Base-by-base conservation (phyloP, 2,797 vertebrate genomes). In the Falco biarmicus region DNA sequence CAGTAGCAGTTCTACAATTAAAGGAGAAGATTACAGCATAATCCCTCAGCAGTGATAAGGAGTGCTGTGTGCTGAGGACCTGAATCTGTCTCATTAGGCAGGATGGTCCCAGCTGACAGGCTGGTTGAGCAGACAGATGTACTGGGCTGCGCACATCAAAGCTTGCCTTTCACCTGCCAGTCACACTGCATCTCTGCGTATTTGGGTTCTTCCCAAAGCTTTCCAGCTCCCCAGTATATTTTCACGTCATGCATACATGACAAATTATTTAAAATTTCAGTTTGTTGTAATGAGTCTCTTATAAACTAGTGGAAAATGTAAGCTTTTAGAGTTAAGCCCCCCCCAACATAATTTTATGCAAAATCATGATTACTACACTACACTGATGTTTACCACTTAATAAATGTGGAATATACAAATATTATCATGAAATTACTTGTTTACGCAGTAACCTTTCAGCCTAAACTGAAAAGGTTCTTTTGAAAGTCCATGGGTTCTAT, bases 111-210 rank as follows among this genome's bases (percentile, higher is more conserved):
- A 13, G 74, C 89, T 96, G 97, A 94, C 87, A 84, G 87, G 39
- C 95, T 59, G 80, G 71, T 47, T 79, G 29, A 76, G 85, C 28
- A 59, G 84, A 59, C 69, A 51, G 51, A 47, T 15, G 6, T 86
- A 89, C 86, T 64, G 95, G 87, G 70, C 91, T 94, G 31, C 6
- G 59, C 91, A 95, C 87, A 96, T 97, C 84, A 96, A 96, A 96
- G 96, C 71, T 24, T 84, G 88, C 84, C 86, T 95, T 84, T 95
- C 91, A 94, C 94, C 90, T 96, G 87, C 63, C 94, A 87, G 47
- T 97, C 89, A 78, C 79, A 1, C 93, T 78, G 54, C 51, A 32
- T 8, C 81, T 78, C 87, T n/a, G 18, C 3, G 10, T 25, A 2
- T 80, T 22, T 18, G 2, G 5, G 43, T 64, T 75, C 87, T 85